A percentile compares a stretch with the other conserved stretches of the same genome.
Evolutionary conservation across 2,797 vertebrate genomes (phyloP).

Genomic region (Typhlichthys subterraneus): DNA sequence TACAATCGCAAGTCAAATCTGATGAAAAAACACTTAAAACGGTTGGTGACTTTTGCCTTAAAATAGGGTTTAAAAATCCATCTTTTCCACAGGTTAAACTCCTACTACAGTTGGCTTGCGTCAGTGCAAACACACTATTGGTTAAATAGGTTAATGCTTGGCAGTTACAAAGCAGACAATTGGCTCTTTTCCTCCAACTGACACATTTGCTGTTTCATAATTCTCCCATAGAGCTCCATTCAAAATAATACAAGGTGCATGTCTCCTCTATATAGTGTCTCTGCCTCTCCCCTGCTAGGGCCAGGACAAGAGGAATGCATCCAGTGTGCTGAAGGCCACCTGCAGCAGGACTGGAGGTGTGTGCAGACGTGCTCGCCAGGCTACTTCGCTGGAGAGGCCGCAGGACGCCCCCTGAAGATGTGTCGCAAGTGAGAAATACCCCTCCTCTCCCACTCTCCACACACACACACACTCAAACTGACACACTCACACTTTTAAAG

Average conservation of each 20-base stretch:
- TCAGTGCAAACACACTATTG: no score
- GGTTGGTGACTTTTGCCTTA: no score
- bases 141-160: no score
- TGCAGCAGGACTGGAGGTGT: slow-evolving; percentile 85
- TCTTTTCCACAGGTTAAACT: not conserved
- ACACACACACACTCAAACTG: not conserved
- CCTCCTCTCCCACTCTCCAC: not conserved
- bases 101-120: not conserved
- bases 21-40: no score
- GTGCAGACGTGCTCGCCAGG: slow-evolving; percentile 79
- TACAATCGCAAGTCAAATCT: no score
- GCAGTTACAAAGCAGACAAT: no score
- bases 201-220: no score
- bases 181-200: no score
- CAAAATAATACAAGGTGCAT: no score
- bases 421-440: slow-evolving; percentile 80
- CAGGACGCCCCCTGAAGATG: slow-evolving; percentile 79
- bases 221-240: no score
- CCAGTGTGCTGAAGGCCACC: slow-evolving; percentile 75
- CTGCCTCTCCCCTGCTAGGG: slow-evolving; percentile 61
- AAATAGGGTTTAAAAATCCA: no score
- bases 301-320: slow-evolving; percentile 80
- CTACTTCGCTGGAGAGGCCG: slow-evolving; percentile 79
- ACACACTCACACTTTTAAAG: not conserved
- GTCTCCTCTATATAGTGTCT: slow-evolving; percentile 2